phyloP scores from a whole-genome alignment of 2,797 vertebrate species.

The Chaetophractus vellerosus region DNA sequence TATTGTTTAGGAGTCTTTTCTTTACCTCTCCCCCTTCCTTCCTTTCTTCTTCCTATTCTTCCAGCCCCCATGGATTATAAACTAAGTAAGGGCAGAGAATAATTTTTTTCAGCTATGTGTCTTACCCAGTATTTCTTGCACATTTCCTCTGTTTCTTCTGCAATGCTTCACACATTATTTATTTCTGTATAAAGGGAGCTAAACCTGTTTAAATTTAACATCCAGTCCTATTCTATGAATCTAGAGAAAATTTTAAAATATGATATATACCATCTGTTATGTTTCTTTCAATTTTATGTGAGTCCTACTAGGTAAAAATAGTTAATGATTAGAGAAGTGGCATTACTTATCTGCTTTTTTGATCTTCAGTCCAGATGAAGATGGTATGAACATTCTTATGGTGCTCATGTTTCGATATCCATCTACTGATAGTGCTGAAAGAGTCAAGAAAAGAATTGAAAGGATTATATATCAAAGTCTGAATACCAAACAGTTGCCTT shows the following conservation, averaged over 20 bases:
- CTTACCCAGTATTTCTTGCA: not conserved
- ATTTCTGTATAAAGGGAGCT: not conserved
- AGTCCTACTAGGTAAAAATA: not conserved
- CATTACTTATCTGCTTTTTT: slow-evolving; percentile 41
- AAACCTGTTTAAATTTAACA: not conserved
- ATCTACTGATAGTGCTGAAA: slow-evolving; percentile 58
- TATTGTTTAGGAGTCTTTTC: not conserved
- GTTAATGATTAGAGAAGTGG: not conserved
- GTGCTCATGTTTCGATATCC: slow-evolving; percentile 82
- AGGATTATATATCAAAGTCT: slow-evolving; percentile 75
- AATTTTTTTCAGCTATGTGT: not conserved
- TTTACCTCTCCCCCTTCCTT: not conserved
- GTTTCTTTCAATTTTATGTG: slow-evolving; percentile 10
- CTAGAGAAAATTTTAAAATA: slow-evolving; percentile 18
- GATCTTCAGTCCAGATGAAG: slow-evolving; percentile 75
- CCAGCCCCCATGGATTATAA: not conserved
- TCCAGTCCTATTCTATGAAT: not conserved
- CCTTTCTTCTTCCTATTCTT: not conserved
- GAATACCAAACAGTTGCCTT: slow-evolving; percentile 75
- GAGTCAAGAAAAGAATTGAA: slow-evolving; percentile 78
- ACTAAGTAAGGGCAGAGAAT: not conserved
- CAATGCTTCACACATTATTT: not conserved
- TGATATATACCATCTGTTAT: not conserved
- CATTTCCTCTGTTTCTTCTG: not conserved
- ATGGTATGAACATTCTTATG: slow-evolving; percentile 68